A percentile compares a stretch with the other conserved stretches of the same genome.
These are phyloP conservation scores for Lacanobia oleracea DNA, from an alignment of 2,888 invertebrate genomes.

Conservation along the genomic window DNA sequence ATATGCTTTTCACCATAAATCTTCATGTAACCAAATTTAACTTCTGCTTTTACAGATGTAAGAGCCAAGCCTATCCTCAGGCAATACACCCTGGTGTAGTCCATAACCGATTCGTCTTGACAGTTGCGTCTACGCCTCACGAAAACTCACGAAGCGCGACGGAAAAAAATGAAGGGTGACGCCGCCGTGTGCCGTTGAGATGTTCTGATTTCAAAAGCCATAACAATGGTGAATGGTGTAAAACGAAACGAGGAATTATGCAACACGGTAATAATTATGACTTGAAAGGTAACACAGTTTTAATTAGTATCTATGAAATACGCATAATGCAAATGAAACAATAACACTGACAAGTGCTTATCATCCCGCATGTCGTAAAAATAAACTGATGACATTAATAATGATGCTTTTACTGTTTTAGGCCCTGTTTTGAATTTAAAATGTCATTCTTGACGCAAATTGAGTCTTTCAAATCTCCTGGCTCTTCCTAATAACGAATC, in stretches of 20 bases:
- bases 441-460: not conserved
- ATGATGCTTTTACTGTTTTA: conserved; percentile 2
- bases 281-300: not conserved
- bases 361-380: conserved; percentile 55
- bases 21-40: not conserved
- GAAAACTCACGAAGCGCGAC: conserved; percentile 40
- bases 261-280: not conserved
- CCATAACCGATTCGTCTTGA: conserved; percentile 54
- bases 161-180: conserved; percentile 37
- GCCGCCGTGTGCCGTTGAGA: conserved; percentile 10
- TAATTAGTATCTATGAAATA: not conserved
- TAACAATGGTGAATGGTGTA: not conserved
- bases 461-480: not conserved
- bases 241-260: not conserved
- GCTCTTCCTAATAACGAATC: too few relatives aligned
- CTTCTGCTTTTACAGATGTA: not conserved
- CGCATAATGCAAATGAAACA: conserved; percentile 16
- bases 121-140: conserved; percentile 55
- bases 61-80: conserved; percentile 23
- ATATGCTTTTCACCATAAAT: too few relatives aligned
- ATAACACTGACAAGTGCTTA: conserved; percentile 22
- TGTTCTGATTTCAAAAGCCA: conserved; percentile 17
- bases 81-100: conserved; percentile 38
- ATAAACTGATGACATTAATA: conserved; percentile 15
- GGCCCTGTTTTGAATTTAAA: not conserved